Evolutionary conservation across 2,113 vertebrate species (phyloP).

Genomic region (Actenoides lindsayi): DNA sequence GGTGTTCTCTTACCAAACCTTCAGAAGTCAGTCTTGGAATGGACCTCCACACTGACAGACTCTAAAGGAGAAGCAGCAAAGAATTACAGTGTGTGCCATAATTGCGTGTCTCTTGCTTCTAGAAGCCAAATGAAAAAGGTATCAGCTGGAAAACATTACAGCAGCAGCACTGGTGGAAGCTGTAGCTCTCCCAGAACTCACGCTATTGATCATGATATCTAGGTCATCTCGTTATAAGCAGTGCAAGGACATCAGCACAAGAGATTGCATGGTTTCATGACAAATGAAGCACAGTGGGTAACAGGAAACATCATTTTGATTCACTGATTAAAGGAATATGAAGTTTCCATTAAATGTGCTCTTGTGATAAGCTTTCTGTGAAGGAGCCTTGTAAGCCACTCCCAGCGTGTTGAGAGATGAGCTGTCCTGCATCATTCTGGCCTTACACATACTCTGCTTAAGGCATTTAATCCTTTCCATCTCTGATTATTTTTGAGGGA

Average conservation of each 20-base stretch:
- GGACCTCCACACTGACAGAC: not conserved
- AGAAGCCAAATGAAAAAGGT: not conserved
- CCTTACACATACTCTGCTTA: not conserved
- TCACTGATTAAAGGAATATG: not conserved
- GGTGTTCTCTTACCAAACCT: not conserved
- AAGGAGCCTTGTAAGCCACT: not conserved
- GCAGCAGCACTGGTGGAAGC: not conserved
- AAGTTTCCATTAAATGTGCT: not conserved
- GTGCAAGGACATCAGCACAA: conserved; percentile 4
- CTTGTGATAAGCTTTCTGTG: not conserved
- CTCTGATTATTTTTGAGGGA: not conserved
- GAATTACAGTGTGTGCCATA: not conserved
- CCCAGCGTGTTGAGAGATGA: not conserved
- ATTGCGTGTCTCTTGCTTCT: not conserved
- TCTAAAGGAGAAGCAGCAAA: not conserved
- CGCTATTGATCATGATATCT: not conserved
- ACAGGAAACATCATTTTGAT: conserved; percentile 7
- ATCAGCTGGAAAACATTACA: not conserved
- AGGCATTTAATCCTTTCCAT: not conserved
- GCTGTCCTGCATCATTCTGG: not conserved
- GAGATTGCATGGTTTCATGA: not conserved
- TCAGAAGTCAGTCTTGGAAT: not conserved
- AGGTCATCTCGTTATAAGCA: not conserved
- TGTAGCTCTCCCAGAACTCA: not conserved
- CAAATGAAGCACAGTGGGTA: not conserved